Conservation (phyloP, 2,797 vertebrate species). For the Leptatherina wallacei region DNA sequence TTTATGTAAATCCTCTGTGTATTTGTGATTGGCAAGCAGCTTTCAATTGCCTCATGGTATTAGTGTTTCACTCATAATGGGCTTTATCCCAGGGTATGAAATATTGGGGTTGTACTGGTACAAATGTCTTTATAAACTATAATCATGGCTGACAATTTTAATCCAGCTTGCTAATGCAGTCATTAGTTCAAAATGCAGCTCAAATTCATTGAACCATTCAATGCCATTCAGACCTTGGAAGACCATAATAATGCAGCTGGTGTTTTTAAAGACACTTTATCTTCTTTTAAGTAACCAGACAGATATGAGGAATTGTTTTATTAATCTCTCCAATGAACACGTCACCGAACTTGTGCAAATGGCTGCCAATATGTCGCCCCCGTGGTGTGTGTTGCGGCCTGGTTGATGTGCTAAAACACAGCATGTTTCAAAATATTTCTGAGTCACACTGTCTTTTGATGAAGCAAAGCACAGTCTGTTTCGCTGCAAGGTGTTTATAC, state of each 20-base stretch:
- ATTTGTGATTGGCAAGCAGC: conserved; percentile 45
- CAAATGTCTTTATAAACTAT: conserved; percentile 56
- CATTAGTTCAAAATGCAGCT: conserved; percentile 60
- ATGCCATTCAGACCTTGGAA: conserved; percentile 49
- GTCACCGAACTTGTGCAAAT: neutral
- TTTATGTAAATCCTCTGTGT: conserved; percentile 46
- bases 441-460: conserved; percentile 33
- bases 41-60: conserved; percentile 45
- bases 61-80: conserved; percentile 45
- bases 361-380: conserved; percentile 29
- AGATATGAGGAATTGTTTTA: conserved; percentile 67
- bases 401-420: conserved; percentile 26
- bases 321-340: conserved; percentile 26
- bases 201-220: conserved; percentile 49
- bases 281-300: conserved; percentile 78
- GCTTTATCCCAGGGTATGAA: conserved; percentile 30
- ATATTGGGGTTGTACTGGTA: conserved; percentile 43
- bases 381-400: conserved; percentile 4
- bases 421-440: conserved; percentile 54
- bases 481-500: conserved; percentile 69
- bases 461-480: conserved; percentile 30
- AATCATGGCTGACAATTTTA: conserved; percentile 62
- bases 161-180: conserved; percentile 57
- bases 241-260: conserved; percentile 77
- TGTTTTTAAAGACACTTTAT: conserved; percentile 62